phyloP scores from a whole-genome alignment of 2,888 invertebrate species.

The Cephalotes varians region DNA sequence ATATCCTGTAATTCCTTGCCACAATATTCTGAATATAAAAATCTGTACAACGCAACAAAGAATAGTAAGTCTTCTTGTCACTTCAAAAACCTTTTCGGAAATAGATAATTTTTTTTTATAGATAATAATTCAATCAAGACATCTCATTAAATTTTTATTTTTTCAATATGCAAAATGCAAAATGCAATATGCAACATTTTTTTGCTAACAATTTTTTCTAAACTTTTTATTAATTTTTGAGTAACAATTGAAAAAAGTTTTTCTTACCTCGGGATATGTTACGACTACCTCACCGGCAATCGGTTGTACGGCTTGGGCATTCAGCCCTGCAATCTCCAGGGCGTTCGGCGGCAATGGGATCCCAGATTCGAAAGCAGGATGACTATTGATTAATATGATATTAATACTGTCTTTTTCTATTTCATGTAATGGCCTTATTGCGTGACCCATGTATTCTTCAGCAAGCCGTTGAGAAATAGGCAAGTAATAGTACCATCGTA shows the following conservation, averaged over 20 bases:
- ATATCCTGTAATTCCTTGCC: no score
- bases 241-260: background rate
- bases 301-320: background rate
- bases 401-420: constrained; percentile 10
- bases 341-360: constrained; percentile 34
- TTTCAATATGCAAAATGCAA: no score
- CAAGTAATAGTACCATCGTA: constrained; percentile 12
- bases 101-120: no score
- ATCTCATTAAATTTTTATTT: no score
- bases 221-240: no score
- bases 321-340: constrained; percentile 17
- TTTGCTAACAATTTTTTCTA: background rate
- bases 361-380: background rate
- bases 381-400: constrained; percentile 23
- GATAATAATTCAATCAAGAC: no score
- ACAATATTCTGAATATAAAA: no score
- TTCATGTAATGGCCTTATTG: constrained; percentile 9
- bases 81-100: no score
- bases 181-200: background rate
- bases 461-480: constrained; percentile 1
- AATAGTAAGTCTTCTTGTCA: no score
- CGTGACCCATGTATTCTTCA: constrained; percentile 5
- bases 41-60: no score
- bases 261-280: background rate
- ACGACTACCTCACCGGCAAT: background rate